phyloP scores from a whole-genome alignment of 1,140 invertebrate species.

The Drosophila lacteicornis region DNA sequence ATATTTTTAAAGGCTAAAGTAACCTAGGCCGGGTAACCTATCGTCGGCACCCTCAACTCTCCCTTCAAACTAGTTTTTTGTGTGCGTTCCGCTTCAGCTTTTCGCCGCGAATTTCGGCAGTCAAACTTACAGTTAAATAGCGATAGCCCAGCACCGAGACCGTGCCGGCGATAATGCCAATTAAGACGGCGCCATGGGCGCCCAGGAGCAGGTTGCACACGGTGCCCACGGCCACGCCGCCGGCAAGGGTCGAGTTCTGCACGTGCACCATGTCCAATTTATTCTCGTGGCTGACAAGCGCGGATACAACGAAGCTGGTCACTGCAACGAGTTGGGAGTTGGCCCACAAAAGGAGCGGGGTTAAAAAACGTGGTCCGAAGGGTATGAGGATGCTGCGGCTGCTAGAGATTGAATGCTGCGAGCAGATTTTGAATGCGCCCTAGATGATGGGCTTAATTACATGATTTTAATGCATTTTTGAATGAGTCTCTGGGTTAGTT shows the following conservation, averaged over 20 bases:
- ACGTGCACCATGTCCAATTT: constrained; percentile 96
- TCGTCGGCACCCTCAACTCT: not conserved
- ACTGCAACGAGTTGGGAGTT: constrained; percentile 86
- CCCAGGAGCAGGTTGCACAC: constrained; percentile 93
- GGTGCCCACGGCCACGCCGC: constrained; percentile 88
- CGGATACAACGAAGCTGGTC: constrained; percentile 93
- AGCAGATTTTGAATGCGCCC: constrained; percentile 20
- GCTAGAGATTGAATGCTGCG: constrained; percentile 23
- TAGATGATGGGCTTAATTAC: constrained; percentile 35
- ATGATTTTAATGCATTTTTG: constrained; percentile 44
- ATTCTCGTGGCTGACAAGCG: constrained; percentile 90
- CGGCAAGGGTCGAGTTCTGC: constrained; percentile 95
- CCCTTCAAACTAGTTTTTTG: constrained; percentile 10
- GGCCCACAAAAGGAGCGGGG: constrained; percentile 6
- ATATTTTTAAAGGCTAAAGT: not conserved
- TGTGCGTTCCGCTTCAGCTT: constrained; percentile 8
- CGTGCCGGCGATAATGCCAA: constrained; percentile 92
- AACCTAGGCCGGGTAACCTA: too few species aligned
- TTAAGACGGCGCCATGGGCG: constrained; percentile 93
- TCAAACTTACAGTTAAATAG: constrained; percentile 91
- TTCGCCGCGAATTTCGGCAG: constrained; percentile 4
- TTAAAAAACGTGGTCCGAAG: not conserved
- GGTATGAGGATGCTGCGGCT: constrained; percentile 1
- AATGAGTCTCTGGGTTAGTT: constrained; percentile 29
- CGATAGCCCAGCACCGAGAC: constrained; percentile 95